Evolutionary conservation across 1,140 invertebrate species (phyloP), one percentile per base, ranked within the genome.

Genomic region (Musca vetustissima): DNA sequence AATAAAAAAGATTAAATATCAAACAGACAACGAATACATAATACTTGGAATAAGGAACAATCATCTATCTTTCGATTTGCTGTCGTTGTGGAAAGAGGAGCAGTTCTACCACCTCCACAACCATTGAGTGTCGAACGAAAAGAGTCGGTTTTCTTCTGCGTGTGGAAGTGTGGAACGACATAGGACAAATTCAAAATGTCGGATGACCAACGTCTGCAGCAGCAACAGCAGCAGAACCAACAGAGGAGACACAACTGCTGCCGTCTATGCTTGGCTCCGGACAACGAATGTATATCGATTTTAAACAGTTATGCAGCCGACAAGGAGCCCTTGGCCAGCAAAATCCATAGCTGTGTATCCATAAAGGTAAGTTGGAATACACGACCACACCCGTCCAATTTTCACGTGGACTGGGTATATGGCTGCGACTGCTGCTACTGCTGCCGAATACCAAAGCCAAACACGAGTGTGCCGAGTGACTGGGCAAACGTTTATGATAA

Each of bases 301-400:
- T 80, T 82, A 67, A 82, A 80, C 43, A 81, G 79, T 72, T 79
- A 80, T 75, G 80, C 80, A 50, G 80, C 81, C 69, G 81, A 83
- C 71, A 82, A 81, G 74, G 80, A 83, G 72, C 78, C 81, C 55
- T 67, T 83, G 68, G 72, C 77, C 32, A 78, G 73, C 55, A 83
- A 83, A 76, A 83, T 83, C 71, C 73, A 77, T 64, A 78, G 79
- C 67, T 83, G 81, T 72, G 80, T 83, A 72, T 75, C 75, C 72
- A 79, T 83, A 68, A 82, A 82, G 79, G 81, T 83, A 69, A 81
- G 80, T 76, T 61, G 57, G 57, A 61, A 36, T 19, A 43, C n/a
- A 61, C 57, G 9, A 52, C 57, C 57, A 61, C 57, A 61, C 57
- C 57, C 57, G 57, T 65, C 64, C 64, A 65, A 65, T 49, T 67